Conservation (phyloP, 2,797 vertebrate species). For the Neosalanx taihuensis region DNA sequence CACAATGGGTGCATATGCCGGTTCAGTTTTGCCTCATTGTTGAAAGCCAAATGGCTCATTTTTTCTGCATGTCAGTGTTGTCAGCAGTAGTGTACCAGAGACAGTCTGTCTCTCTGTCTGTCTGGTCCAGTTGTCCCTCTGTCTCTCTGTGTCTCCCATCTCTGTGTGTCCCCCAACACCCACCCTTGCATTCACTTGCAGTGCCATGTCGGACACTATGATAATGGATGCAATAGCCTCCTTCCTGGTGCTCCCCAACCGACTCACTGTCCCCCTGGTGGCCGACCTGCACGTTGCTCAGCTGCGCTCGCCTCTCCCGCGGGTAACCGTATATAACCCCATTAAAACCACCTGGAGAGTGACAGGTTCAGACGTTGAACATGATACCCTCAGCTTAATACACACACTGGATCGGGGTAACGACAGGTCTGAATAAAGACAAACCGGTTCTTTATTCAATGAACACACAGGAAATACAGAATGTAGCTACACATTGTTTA, state of each 20-base stretch:
- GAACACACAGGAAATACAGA: background rate
- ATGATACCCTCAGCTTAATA: background rate
- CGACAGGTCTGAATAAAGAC: too few species aligned
- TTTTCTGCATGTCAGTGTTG: slow-evolving; percentile 43
- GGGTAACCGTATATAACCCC: slow-evolving; percentile 73
- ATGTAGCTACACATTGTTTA: background rate
- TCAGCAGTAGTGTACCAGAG: slow-evolving; percentile 36
- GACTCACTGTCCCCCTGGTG: slow-evolving; percentile 86
- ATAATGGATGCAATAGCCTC: slow-evolving; percentile 95
- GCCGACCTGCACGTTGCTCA: slow-evolving; percentile 86
- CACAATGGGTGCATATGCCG: slow-evolving; percentile 12
- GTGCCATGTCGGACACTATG: slow-evolving; percentile 89
- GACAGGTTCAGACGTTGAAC: slow-evolving; percentile 23
- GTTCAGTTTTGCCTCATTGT: slow-evolving; percentile 26
- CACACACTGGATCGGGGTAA: too few species aligned
- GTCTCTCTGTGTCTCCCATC: slow-evolving; percentile 35
- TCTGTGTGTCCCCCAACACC: slow-evolving; percentile 48
- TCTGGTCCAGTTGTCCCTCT: slow-evolving; percentile 12
- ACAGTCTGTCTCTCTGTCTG: slow-evolving; percentile 48
- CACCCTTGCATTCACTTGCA: slow-evolving; percentile 71
- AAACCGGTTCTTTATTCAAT: background rate
- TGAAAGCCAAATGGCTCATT: slow-evolving; percentile 38
- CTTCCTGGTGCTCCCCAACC: slow-evolving; percentile 91
- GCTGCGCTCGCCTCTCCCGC: slow-evolving; percentile 89
- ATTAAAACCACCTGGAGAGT: slow-evolving; percentile 40